Percentiles rank a stretch among this genome's conserved stretches.
Conservation (phyloP, 1,140 invertebrate species). For the Drosophila mayri region DNA sequence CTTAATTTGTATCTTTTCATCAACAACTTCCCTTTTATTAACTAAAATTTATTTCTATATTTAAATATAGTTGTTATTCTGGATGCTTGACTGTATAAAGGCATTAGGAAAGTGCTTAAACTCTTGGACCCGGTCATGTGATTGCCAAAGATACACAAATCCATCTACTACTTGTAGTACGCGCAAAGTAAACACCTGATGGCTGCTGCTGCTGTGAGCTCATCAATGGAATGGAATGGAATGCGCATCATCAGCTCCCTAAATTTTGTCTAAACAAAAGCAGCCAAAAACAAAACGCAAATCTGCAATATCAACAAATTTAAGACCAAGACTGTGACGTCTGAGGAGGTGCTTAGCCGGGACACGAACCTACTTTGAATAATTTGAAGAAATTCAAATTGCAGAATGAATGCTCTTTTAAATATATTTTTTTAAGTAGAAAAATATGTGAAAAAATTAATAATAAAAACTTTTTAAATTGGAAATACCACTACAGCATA, state of each 20-base stretch:
- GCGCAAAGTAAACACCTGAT: constrained; percentile 23
- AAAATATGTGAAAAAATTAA: not conserved
- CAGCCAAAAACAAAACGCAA: constrained; percentile 10
- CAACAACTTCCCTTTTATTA: not conserved
- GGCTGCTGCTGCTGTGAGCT: constrained; percentile 49
- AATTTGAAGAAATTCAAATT: not conserved
- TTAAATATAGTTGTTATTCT: not conserved
- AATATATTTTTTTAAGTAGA: not conserved
- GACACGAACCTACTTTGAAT: constrained; percentile 22
- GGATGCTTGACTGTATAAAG: constrained; percentile 9
- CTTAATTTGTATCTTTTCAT: too few species aligned
- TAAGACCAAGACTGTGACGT: constrained; percentile 33
- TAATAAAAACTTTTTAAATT: too few species aligned
- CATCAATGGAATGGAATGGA: constrained; percentile 62
- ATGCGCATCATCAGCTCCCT: constrained; percentile 38
- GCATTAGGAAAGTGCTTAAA: constrained; percentile 16
- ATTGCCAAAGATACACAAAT: constrained; percentile 56
- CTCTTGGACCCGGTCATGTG: constrained; percentile 52
- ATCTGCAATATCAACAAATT: constrained; percentile 32
- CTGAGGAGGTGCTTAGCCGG: constrained; percentile 22
- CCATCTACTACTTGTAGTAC: constrained; percentile 42
- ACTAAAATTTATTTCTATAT: not conserved
- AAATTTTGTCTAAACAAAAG: constrained; percentile 36
- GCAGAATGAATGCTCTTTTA: constrained; percentile 6
- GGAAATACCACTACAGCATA: too few species aligned